Base-by-base conservation (phyloP, 2,888 invertebrate genomes). In the Globia sparganii region DNA sequence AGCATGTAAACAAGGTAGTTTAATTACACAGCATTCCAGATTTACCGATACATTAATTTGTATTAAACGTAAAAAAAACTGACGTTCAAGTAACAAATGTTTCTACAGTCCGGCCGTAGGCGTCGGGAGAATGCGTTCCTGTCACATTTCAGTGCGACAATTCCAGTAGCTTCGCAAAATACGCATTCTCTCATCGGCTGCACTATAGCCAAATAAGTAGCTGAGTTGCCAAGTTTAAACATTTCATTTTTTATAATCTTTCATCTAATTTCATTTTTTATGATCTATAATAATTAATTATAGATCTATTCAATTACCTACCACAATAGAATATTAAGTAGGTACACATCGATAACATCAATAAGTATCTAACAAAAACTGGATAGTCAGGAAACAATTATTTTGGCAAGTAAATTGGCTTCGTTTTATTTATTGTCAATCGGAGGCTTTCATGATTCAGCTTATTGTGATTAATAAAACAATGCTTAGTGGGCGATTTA, bases 301-400 rank as follows among this genome's bases (percentile, higher is more conserved):
- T 9, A 66, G 31, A 18, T 34, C 34, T 15, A 65, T 13, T 46
- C 58, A 72, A 77, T 77, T 69, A 72, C 64, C n/a, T 64, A 64
- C 34, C 28, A 49, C 56, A 56, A 67, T 37, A 64, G 40, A 40
- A 28, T 59, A 75, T 59, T 78, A 67, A 78, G 25, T 61, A 72
- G 28, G 58, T 46, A 78, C n/a, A 49, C 31, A 34, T 58, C 28
- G 80, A 78, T 84, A 80, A 72, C 25, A 80, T 72, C 64, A 67
- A 75, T 53, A 37, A 58, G 49, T 58, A n/a, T n/a, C n/a, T n/a
- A 49, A 67, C 46, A 85, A 77, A 86, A 83, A 86, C 71, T 73
- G 58, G 83, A 59, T 67, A 78, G 58, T 78, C 75, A 86, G 83
- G 84, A 84, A 84, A 72, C 65, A 78, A 86, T 86, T 82, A 86